These are phyloP conservation scores for Lucinisca nassula DNA, from an alignment of 2,888 invertebrate species.

Conservation along the genomic window DNA sequence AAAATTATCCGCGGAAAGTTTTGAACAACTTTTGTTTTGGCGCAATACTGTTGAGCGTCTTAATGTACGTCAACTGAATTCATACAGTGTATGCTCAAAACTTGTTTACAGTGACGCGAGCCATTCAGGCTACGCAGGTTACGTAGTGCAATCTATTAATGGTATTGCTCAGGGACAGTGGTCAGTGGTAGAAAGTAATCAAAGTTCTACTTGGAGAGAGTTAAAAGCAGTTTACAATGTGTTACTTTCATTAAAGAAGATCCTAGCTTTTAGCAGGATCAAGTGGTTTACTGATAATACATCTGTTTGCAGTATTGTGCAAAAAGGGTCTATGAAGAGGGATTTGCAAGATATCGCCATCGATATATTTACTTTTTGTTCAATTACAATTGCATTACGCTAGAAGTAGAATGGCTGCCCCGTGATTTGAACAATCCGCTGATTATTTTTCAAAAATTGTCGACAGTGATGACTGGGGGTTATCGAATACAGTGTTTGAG, in stretches of 20 bases:
- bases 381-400: slow-evolving; percentile 2
- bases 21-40: slow-evolving; percentile 35
- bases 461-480: slow-evolving; percentile 36
- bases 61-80: too few relatives aligned
- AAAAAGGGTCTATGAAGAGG: slow-evolving; percentile 40
- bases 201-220: slow-evolving; percentile 45
- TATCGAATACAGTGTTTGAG: too few relatives aligned
- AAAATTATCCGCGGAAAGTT: slow-evolving; percentile 15
- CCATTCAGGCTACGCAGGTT: too few relatives aligned
- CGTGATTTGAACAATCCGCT: slow-evolving; percentile 24
- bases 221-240: slow-evolving; percentile 30
- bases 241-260: background rate
- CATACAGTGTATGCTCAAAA: too few relatives aligned
- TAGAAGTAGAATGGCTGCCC: slow-evolving; percentile 41
- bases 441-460: slow-evolving; percentile 45
- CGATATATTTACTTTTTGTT: slow-evolving; percentile 17
- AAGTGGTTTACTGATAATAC: slow-evolving; percentile 49
- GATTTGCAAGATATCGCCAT: slow-evolving; percentile 41
- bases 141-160: too few relatives aligned
- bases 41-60: too few relatives aligned
- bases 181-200: too few relatives aligned
- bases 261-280: slow-evolving; percentile 1
- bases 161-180: too few relatives aligned
- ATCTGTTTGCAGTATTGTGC: slow-evolving; percentile 19
- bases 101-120: too few relatives aligned